These are phyloP conservation scores for Pseudonaja textilis DNA, from an alignment of 2,113 vertebrate species.

Conservation along the genomic window DNA sequence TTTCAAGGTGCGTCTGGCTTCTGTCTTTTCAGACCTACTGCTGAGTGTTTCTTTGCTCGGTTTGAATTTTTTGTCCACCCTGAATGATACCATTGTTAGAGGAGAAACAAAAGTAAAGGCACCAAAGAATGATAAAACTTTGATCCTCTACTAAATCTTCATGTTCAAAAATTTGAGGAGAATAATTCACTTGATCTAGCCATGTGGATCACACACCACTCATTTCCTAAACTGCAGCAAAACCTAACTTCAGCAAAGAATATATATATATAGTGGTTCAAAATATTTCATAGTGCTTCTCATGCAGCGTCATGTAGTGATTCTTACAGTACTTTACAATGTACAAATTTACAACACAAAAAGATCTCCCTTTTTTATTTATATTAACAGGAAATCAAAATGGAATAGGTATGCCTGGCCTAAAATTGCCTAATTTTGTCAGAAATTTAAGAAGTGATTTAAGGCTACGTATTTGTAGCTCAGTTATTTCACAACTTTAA, in stretches of 20 bases:
- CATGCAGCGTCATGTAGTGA: neutral
- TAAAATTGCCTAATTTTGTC: neutral
- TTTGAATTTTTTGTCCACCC: conserved; percentile 25
- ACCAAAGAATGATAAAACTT: neutral
- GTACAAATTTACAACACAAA: neutral
- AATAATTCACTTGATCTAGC: neutral
- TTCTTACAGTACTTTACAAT: neutral
- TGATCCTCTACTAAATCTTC: neutral
- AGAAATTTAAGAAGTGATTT: neutral
- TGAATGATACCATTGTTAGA: conserved; percentile 10
- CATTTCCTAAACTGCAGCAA: neutral
- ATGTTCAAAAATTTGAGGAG: neutral
- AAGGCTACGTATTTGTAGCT: neutral
- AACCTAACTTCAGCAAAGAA: neutral
- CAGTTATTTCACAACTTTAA: neutral
- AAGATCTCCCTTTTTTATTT: neutral
- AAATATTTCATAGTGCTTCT: neutral
- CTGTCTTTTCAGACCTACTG: neutral
- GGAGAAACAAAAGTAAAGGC: conserved; percentile 15
- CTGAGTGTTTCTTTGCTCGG: neutral
- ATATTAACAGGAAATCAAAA: neutral
- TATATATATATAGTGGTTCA: neutral
- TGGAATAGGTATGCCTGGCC: neutral
- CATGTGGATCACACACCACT: neutral
- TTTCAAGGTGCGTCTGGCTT: neutral